Conservation (phyloP, 1,140 invertebrate genomes). For the Ceratoteleas bidentatus region DNA sequence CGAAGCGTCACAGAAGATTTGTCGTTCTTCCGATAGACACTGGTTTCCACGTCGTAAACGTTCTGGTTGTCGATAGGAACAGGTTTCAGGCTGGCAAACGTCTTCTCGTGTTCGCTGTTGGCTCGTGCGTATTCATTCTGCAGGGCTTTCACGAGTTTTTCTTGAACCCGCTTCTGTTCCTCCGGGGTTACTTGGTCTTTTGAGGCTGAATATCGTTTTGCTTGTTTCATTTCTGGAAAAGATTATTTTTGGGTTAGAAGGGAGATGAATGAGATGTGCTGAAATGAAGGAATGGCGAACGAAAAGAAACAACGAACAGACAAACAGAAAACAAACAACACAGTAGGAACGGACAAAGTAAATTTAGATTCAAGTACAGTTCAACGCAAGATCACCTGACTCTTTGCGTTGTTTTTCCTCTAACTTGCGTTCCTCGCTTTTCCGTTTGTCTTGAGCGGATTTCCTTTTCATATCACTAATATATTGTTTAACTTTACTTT, state of each 20-base stretch:
- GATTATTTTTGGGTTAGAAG: too few relatives aligned
- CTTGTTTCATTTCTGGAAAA: background rate
- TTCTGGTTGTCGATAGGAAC: slow-evolving; percentile 2
- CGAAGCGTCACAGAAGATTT: background rate
- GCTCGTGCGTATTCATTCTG: slow-evolving; percentile 19
- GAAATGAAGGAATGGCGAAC: too few relatives aligned
- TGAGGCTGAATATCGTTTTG: background rate
- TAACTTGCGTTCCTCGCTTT: slow-evolving; percentile 59
- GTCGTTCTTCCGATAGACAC: background rate
- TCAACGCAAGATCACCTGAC: slow-evolving; percentile 22
- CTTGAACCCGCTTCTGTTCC: background rate
- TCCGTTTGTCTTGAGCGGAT: slow-evolving; percentile 61
- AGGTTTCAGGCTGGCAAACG: slow-evolving; percentile 12
- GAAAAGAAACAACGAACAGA: background rate
- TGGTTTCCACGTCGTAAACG: slow-evolving; percentile 2
- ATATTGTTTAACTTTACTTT: slow-evolving; percentile 77
- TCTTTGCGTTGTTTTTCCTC: slow-evolving; percentile 54
- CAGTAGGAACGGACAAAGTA: background rate
- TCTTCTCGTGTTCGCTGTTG: slow-evolving; percentile 22
- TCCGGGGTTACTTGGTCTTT: background rate
- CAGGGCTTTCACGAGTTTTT: slow-evolving; percentile 7
- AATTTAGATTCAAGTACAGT: slow-evolving; percentile 6
- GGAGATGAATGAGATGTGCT: too few relatives aligned
- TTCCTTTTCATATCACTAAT: slow-evolving; percentile 73
- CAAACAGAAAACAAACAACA: background rate